Conservation (phyloP, 2,797 vertebrate species). For the Harpagifer antarcticus region DNA sequence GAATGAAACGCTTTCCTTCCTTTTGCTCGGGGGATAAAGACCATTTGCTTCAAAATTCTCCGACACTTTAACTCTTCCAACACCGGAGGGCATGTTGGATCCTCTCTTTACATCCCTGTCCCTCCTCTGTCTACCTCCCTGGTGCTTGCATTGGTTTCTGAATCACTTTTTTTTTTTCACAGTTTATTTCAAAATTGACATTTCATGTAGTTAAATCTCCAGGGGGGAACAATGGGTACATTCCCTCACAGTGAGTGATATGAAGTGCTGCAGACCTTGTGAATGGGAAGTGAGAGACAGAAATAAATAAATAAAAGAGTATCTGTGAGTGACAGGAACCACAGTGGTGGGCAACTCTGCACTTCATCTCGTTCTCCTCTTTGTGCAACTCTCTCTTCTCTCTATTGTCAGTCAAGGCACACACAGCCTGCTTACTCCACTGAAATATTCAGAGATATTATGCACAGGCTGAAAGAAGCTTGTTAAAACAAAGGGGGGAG, state of each 20-base stretch:
- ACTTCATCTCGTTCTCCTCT: conserved; percentile 37
- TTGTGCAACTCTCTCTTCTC: not conserved
- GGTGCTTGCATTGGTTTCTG: conserved; percentile 36
- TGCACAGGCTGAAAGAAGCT: conserved; percentile 30
- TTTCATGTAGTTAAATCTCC: conserved; percentile 76
- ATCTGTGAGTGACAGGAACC: conserved; percentile 51
- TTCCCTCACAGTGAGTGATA: conserved; percentile 69
- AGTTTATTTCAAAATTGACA: conserved; percentile 78
- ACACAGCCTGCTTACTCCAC: conserved; percentile 24
- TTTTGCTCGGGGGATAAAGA: conserved; percentile 58
- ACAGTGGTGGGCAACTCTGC: conserved; percentile 48
- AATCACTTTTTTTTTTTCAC: conserved; percentile 57
- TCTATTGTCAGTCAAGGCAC: conserved; percentile 54
- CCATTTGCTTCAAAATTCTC: conserved; percentile 46
- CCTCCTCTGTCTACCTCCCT: conserved; percentile 20
- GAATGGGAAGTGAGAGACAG: conserved; percentile 63
- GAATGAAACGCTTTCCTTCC: conserved; percentile 58
- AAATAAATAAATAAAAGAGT: conserved; percentile 72
- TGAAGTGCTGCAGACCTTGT: conserved; percentile 62
- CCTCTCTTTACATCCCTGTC: conserved; percentile 6
- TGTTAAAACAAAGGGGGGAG: conserved; percentile 44
- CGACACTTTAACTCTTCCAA: conserved; percentile 41
- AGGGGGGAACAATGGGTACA: conserved; percentile 65
- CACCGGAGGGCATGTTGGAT: conserved; percentile 32
- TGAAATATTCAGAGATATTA: conserved; percentile 54